phyloP scores from a whole-genome alignment of 2,888 invertebrate genomes.

The Thymelicus acteon region DNA sequence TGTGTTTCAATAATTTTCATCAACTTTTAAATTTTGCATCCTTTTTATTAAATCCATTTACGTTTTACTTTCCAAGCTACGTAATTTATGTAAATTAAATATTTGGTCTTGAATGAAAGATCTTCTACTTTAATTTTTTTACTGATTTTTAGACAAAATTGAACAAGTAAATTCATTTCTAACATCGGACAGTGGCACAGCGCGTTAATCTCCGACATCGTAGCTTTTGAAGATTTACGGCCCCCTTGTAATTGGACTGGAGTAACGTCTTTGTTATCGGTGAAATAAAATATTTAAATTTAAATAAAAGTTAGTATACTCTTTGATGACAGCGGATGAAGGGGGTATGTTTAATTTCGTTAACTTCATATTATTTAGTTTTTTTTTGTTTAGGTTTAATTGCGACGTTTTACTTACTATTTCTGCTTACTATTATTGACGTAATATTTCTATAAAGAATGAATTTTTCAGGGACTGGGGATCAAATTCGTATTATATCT shows the following conservation, averaged over 20 bases:
- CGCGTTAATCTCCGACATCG: slow-evolving; percentile 38
- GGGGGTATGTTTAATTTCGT: neutral
- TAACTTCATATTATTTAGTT: too few relatives aligned
- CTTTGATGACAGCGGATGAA: neutral
- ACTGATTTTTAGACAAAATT: neutral
- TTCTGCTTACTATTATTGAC: too few relatives aligned
- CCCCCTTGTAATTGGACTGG: slow-evolving; percentile 41
- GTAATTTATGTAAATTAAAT: slow-evolving; percentile 2
- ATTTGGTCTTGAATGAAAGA: neutral
- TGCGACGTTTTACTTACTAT: neutral
- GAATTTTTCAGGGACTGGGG: too few relatives aligned
- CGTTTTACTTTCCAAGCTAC: neutral
- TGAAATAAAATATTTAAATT: slow-evolving; percentile 38
- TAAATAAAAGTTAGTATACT: slow-evolving; percentile 36
- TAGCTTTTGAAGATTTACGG: slow-evolving; percentile 41
- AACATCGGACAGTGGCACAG: slow-evolving; percentile 37
- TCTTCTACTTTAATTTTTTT: neutral
- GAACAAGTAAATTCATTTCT: slow-evolving; percentile 22
- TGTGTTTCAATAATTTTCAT: neutral
- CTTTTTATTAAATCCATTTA: neutral
- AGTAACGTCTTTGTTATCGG: slow-evolving; percentile 42
- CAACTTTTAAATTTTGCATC: neutral
- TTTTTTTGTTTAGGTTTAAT: neutral
- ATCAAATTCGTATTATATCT: too few relatives aligned
- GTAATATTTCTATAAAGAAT: too few relatives aligned